Conservation (phyloP, 2,797 vertebrate genomes). For the Lutjanus argentimaculatus region DNA sequence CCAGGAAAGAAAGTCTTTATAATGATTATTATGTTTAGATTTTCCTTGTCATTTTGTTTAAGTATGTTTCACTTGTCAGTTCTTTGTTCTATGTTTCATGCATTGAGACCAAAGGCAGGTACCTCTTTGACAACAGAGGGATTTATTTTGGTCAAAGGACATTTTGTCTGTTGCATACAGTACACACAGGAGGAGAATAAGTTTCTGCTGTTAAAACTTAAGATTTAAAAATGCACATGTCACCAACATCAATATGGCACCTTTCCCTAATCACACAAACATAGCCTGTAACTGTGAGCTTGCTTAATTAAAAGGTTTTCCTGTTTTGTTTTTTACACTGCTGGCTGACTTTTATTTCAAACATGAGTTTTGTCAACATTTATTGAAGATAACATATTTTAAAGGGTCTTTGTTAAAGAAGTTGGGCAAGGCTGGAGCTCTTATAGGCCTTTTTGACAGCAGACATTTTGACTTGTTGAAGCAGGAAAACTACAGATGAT, state of each 20-base stretch:
- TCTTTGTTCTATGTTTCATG: constrained; percentile 72
- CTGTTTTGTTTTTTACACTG: constrained; percentile 78
- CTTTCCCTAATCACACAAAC: constrained; percentile 64
- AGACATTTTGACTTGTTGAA: background rate
- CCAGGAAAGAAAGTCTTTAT: constrained; percentile 51
- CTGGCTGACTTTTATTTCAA: constrained; percentile 45
- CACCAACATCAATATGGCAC: constrained; percentile 59
- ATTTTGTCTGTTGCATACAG: constrained; percentile 66
- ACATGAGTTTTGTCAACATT: constrained; percentile 28
- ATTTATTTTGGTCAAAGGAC: constrained; percentile 61
- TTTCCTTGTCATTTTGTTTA: constrained; percentile 48
- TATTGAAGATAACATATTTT: background rate
- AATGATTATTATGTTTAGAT: constrained; percentile 26
- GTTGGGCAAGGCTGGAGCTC: background rate
- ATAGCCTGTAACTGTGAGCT: constrained; percentile 77
- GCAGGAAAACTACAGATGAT: background rate
- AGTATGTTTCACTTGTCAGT: constrained; percentile 55
- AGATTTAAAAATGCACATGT: constrained; percentile 60
- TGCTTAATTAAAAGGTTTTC: constrained; percentile 82
- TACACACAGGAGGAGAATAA: constrained; percentile 41
- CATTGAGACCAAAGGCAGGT: constrained; percentile 78
- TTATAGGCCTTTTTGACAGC: background rate
- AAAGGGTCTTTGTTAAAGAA: background rate
- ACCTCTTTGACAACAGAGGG: constrained; percentile 69
- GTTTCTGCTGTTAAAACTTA: constrained; percentile 51